Percentiles rank a stretch among this genome's conserved stretches.
phyloP scores from a whole-genome alignment of 2,797 vertebrate species.

The Lates japonicus region DNA sequence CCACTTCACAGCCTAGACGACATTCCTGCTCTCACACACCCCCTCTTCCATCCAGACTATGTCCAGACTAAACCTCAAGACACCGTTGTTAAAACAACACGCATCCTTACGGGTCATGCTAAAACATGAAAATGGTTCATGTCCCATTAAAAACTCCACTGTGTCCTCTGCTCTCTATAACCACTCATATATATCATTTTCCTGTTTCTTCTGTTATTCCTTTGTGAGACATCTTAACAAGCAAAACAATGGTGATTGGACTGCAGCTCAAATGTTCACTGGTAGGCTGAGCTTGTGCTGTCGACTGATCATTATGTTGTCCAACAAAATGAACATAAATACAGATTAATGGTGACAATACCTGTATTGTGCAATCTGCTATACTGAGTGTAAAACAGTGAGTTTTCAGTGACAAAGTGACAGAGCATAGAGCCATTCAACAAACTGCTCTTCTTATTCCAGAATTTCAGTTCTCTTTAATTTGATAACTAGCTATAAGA shows the following conservation, averaged over 20 bases:
- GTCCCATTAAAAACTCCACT: not conserved
- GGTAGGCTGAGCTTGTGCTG: not conserved
- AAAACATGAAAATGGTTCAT: not conserved
- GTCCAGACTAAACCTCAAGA: not conserved
- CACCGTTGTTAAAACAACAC: not conserved
- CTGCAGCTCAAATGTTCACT: not conserved
- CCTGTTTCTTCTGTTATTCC: not conserved
- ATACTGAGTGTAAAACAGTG: no score
- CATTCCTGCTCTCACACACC: constrained; percentile 31
- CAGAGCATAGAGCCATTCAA: no score
- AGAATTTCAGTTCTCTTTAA: no score
- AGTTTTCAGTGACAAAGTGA: no score
- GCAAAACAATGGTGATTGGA: not conserved
- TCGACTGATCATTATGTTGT: not conserved
- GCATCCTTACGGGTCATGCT: not conserved
- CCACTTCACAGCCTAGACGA: constrained; percentile 50
- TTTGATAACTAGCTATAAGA: not conserved
- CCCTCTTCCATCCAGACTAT: not conserved
- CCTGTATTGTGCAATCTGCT: not conserved
- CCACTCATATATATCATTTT: not conserved
- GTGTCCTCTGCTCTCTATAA: not conserved
- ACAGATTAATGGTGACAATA: not conserved
- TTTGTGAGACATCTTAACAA: not conserved
- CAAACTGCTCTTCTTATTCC: no score
- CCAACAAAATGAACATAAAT: not conserved